Evolutionary conservation across 2,113 vertebrate species (phyloP), one percentile per base, ranked within the genome.

Genomic region (Tupaia chinensis): DNA sequence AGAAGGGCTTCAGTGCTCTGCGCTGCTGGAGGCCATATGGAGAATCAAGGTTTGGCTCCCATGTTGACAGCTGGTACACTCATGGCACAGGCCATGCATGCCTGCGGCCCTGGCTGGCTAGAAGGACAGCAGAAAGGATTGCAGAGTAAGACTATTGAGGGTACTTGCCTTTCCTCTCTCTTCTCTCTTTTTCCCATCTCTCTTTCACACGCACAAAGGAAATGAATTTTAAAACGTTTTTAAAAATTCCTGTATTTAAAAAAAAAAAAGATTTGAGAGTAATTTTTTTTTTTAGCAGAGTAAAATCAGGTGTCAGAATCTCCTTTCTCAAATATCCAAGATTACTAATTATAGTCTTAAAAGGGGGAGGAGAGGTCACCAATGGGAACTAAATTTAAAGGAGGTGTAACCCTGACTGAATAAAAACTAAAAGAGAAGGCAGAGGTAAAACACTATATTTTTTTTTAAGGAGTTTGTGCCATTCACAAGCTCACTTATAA

Each of bases 281-380:
- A 44, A 44, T 44, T 44, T 44, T 44, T 44, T 44, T 44, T 44
- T 44, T 20, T 25, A 53, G 61, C 34, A 89, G 5, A 34, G 17
- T 81, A 17, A 93, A 95, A 86, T 86, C 54, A 74, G 29, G 91
- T 12, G 34, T 69, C 54, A 44, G 63, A 93, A n/a, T 78, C 29
- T 82, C 68, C 88, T 80, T 89, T 78, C 16, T 44, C 17, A 13
- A 69, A 20, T 74, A 85, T 54, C 17, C n/a, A 90, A 83, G 34
- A 12, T 25, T 56, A 61, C 25, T 63, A 68, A 74, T 54, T 25
- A 27, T 9, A 68, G 8, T 81, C 91, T 61, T 56, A 61, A 61
- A 84, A 58, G 29, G 5, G 15, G 29, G 5, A 27, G 2, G 0
- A 1, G 3, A 29, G 34, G 58, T 84, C 22, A 22, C 23, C 32